Base-by-base conservation (phyloP, 35 echinoderm and acorn worm species). In the Acanthaster planci region DNA sequence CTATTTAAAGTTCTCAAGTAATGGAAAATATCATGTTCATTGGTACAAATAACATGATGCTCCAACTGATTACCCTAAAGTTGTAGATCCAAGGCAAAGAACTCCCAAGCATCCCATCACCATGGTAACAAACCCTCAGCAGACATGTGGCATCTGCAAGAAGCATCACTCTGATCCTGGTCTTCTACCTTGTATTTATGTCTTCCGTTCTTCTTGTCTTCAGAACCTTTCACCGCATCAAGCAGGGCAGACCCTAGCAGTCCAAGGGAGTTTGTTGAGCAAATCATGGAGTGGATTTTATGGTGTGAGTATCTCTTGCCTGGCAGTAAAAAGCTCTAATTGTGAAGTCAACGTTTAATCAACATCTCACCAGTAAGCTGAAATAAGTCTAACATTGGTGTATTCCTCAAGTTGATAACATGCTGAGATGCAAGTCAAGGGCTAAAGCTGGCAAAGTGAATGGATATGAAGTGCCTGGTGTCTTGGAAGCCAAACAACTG, bases 101-200 rank as follows among this genome's bases (percentile, higher is more conserved):
- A 26, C 18, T 29, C 64, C 64, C 23, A 0, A 35, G 8, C 23
- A 7, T 9, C 64, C 64, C 26, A 14, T 26, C 0, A 34, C 23
- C 23, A 72, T 72, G 64, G 72, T 16, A 27, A 52, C 85, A 38
- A 56, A 82, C 19, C 22, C 77, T 0, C 39, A 60, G 36, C 59
- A 91, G 19, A 91, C 39, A 36, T 95, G 93, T 79, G 75, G 84
- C 55, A 84, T 90, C 38, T 98, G 95, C 67, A 93, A 90, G 76
- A 84, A 81, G 68, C 85, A 88, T 31, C 89, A 84, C 47, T 90
- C 76, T 32, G 95, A 98, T 64, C 95, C 95, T 22, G 84, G 89
- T 34, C 77, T 98, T n/a, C 81, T 98, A 31, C 95, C 95, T 39
- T 98, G 95, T 77, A 85, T 98, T 27, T 91, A 98, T 80, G 84